Evolutionary conservation across 1,140 invertebrate genomes (phyloP).

Genomic region (Epicauta chinensis): DNA sequence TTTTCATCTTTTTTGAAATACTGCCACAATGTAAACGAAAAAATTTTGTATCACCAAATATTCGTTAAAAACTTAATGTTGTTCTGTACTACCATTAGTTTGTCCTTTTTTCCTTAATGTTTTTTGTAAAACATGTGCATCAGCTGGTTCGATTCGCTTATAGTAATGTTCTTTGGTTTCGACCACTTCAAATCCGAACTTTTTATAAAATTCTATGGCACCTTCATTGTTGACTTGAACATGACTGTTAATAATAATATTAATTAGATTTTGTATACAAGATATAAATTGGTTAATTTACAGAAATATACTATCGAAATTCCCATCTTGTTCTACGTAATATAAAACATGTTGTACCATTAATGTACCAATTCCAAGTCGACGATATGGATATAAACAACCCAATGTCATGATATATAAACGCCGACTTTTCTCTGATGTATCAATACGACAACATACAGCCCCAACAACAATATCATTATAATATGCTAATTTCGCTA

Average conservation of each 20-base stretch:
- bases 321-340: constrained; percentile 91
- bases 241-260: constrained; percentile 62
- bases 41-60: too few species aligned
- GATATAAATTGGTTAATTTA: constrained; percentile 54
- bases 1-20: constrained; percentile 9
- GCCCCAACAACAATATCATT: constrained; percentile 99
- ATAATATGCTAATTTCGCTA: constrained; percentile 98
- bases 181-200: constrained; percentile 97
- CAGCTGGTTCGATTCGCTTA: constrained; percentile 96
- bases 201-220: constrained; percentile 98
- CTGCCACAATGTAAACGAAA: constrained; percentile 7
- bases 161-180: constrained; percentile 99
- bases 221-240: constrained; percentile 98
- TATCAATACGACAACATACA: constrained; percentile 96
- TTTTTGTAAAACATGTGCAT: constrained; percentile 96
- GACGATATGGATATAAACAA: constrained; percentile 92
- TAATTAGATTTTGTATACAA: not conserved
- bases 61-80: constrained; percentile 4
- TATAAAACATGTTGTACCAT: constrained; percentile 98
- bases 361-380: constrained; percentile 89
- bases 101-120: constrained; percentile 53
- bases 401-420: constrained; percentile 99
- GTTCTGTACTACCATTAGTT: constrained; percentile 41
- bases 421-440: constrained; percentile 80
- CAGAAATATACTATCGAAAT: constrained; percentile 97